Base-by-base conservation (phyloP, 2,797 vertebrate species). In the Zenarchopterus dispar region DNA sequence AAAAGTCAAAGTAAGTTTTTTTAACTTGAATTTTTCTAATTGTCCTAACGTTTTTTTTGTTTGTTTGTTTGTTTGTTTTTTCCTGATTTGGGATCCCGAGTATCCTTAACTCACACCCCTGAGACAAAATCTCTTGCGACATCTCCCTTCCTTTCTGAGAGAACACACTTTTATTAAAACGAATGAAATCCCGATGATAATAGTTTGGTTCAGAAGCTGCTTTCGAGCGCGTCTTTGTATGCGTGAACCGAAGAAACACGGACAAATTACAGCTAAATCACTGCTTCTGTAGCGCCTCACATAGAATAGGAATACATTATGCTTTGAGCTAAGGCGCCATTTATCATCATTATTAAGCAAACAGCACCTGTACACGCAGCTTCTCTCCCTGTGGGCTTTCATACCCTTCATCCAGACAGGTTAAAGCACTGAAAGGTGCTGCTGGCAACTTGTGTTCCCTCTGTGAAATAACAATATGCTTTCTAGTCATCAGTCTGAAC, bases 281-380 rank as follows among this genome's bases (percentile, higher is more conserved):
- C 51, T 18, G 59, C 67, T 21, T 50, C 62, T 44, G 31, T 54
- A 24, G 49, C 19, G 22, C 56, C 26, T 41, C 48, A 44, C 62
- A 60, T 16, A 72, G 72, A 56, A 61, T 17, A 50, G 55, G 60
- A 74, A 75, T 56, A 39, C 41, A 63, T 77, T 75, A 61, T 23
- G 19, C 22, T 47, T 22, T 4, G 21, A 62, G 56, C 24, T 45
- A 52, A 56, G 13, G 10, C 11, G 11, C 74, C 70, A 77, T 86
- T 84, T 73, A 75, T 85, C 82, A 84, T 78, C 70, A 64, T 82
- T 76, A 76, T 62, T 60, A 73, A 75, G 39, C 60, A 70, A 80
- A 72, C 77, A 75, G 55, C 49, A 70, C 45, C 53, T 23, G 49
- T 61, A 63, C 22, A 3, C 23, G 56, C 31, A 67, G 61, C 36